A percentile compares a stretch with the other conserved stretches of the same genome.
Conservation (phyloP, 2,888 invertebrate genomes). For the Carpatolechia fugitivella region DNA sequence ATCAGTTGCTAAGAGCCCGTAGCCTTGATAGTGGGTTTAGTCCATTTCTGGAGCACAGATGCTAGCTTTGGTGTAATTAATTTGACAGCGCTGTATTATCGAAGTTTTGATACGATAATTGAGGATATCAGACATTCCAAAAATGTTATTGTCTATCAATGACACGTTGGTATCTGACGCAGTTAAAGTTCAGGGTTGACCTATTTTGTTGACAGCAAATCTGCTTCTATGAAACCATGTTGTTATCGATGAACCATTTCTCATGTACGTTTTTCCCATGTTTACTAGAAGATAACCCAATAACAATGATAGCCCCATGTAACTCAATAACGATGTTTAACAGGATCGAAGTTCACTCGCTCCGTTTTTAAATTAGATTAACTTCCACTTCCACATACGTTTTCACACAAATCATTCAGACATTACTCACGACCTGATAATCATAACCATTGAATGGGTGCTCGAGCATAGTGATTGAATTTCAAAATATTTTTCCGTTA, state of each 20-base stretch:
- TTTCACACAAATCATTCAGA: constrained; percentile 31
- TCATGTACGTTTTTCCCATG: too few species aligned
- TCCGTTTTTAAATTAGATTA: constrained; percentile 41
- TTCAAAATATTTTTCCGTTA: neutral
- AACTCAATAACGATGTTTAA: neutral
- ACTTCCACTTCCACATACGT: constrained; percentile 30
- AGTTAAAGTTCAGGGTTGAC: too few species aligned
- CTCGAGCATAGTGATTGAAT: neutral
- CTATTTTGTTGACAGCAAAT: too few species aligned
- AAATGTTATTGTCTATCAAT: too few species aligned
- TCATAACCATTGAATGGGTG: neutral
- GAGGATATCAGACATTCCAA: too few species aligned
- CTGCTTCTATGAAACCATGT: too few species aligned
- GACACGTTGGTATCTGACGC: too few species aligned
- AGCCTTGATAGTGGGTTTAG: neutral
- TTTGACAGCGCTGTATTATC: neutral
- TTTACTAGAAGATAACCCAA: neutral
- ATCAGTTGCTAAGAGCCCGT: neutral
- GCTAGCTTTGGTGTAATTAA: neutral
- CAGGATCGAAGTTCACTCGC: constrained; percentile 8
- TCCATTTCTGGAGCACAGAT: neutral
- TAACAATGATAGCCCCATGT: neutral
- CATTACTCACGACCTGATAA: neutral
- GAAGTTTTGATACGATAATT: too few species aligned
- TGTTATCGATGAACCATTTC: too few species aligned